A percentile compares a stretch with the other conserved stretches of the same genome.
Evolutionary conservation across 2,797 vertebrate genomes (phyloP).

Genomic region (Halcyon smyrnensis): DNA sequence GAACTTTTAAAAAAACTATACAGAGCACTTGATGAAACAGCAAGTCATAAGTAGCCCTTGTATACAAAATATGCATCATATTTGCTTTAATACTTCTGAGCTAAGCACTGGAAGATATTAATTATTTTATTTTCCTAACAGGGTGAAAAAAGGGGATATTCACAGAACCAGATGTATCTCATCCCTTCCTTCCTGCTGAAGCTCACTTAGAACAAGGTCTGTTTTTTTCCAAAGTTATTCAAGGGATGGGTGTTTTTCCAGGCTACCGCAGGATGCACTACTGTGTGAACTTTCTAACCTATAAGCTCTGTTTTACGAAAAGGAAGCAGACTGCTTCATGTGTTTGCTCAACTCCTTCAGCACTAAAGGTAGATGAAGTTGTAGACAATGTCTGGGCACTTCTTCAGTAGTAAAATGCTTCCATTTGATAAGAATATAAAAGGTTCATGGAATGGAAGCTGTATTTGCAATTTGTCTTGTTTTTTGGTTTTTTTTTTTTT

Average conservation of each 20-base stretch:
- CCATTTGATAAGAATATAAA: neutral
- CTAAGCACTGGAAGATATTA: neutral
- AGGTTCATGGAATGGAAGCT: neutral
- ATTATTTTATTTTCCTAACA: neutral
- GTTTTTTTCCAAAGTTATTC: slow-evolving; percentile 25
- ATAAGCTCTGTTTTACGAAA: slow-evolving; percentile 15
- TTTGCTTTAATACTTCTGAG: neutral
- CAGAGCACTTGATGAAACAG: neutral
- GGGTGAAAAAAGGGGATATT: neutral
- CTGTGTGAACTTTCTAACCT: slow-evolving; percentile 53
- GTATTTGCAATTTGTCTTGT: neutral
- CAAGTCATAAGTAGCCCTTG: neutral
- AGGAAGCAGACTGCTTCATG: slow-evolving; percentile 24
- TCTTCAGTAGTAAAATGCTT: slow-evolving; percentile 11
- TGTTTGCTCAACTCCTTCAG: slow-evolving; percentile 26
- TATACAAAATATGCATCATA: neutral
- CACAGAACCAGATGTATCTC: slow-evolving; percentile 30
- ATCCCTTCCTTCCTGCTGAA: slow-evolving; percentile 40
- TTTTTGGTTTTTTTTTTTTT: neutral
- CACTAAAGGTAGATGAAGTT: neutral
- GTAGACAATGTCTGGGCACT: neutral
- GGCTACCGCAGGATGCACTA: slow-evolving; percentile 46
- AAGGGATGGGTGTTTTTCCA: slow-evolving; percentile 53
- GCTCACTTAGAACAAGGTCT: neutral
- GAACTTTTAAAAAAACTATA: neutral